Percentiles rank a stretch among this genome's conserved stretches.
These are phyloP conservation scores for Antedon mediterranea DNA, from an alignment of 53 echinoderm and acorn worm genomes.

Conservation along the genomic window DNA sequence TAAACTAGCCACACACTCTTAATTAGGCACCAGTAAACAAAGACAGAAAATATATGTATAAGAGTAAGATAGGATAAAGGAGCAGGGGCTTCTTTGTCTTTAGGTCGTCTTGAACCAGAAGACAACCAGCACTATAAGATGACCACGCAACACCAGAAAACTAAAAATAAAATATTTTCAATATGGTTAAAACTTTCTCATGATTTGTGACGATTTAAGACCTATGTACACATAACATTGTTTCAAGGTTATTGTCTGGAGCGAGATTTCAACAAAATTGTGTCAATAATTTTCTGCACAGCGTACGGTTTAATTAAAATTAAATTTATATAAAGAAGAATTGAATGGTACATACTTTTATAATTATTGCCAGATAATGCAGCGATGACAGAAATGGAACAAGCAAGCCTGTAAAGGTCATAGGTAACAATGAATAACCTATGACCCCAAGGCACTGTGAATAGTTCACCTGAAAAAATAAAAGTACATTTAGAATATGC, in stretches of 20 bases:
- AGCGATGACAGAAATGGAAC: slow-evolving; percentile 52
- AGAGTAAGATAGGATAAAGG: slow-evolving; percentile 79
- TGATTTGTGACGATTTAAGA: not conserved
- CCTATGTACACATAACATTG: too few relatives aligned
- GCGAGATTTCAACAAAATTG: not conserved
- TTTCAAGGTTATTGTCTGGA: too few relatives aligned
- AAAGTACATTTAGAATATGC: not conserved
- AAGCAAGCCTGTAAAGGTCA: slow-evolving; percentile 59
- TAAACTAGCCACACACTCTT: too few relatives aligned
- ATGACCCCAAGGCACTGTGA: slow-evolving; percentile 97
- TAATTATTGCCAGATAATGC: slow-evolving; percentile 44
- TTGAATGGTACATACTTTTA: slow-evolving; percentile 45
- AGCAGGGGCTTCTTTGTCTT: slow-evolving; percentile 79
- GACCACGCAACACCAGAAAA: slow-evolving; percentile 71
- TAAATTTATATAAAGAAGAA: too few relatives aligned
- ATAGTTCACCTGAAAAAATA: slow-evolving; percentile 67
- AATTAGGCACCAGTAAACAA: slow-evolving; percentile 82
- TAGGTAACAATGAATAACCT: slow-evolving; percentile 83
- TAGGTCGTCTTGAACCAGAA: slow-evolving; percentile 79
- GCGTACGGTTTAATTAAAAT: not conserved
- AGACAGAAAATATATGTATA: slow-evolving; percentile 95
- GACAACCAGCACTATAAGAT: slow-evolving; percentile 89
- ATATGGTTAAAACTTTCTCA: not conserved
- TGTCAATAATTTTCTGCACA: too few relatives aligned
- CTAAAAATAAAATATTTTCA: slow-evolving; percentile 27